Percentiles rank a stretch among this genome's conserved stretches.
phyloP scores from a whole-genome alignment of 2,113 vertebrate species.

The Pituophis catenifer region DNA sequence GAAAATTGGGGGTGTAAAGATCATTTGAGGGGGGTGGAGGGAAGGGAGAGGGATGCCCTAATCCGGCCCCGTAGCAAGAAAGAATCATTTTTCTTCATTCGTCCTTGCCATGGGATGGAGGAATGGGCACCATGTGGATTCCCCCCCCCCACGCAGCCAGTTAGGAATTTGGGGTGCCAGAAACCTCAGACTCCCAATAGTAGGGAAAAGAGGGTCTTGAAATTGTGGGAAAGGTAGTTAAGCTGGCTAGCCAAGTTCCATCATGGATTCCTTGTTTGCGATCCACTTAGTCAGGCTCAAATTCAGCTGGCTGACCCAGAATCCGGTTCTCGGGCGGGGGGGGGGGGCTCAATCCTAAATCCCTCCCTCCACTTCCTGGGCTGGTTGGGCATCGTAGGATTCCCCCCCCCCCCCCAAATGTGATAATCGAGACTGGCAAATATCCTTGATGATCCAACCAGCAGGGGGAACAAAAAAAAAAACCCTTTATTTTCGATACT shows the following conservation, averaged over 20 bases:
- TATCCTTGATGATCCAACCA: background rate
- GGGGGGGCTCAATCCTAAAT: no score
- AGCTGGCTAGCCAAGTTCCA: background rate
- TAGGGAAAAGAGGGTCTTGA: background rate
- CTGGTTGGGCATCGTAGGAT: background rate
- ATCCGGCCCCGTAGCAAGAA: background rate
- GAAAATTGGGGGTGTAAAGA: background rate
- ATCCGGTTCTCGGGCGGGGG: no score
- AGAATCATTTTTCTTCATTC: background rate
- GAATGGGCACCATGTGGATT: background rate
- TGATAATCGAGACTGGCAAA: background rate
- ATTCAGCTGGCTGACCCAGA: background rate
- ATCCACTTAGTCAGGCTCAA: background rate
- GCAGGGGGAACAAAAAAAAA: no score
- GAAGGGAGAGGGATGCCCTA: background rate
- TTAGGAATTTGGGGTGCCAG: background rate
- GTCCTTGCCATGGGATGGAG: background rate
- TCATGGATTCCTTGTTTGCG: background rate
- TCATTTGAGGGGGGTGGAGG: background rate
- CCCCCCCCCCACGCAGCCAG: accelerated
- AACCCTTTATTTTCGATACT: conserved; percentile 43
- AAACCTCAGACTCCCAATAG: background rate
- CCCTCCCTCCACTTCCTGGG: background rate
- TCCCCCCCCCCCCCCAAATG: background rate
- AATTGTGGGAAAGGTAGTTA: background rate